These are phyloP conservation scores for Creontiades dilutus DNA, from an alignment of 2,888 invertebrate species.

Conservation along the genomic window DNA sequence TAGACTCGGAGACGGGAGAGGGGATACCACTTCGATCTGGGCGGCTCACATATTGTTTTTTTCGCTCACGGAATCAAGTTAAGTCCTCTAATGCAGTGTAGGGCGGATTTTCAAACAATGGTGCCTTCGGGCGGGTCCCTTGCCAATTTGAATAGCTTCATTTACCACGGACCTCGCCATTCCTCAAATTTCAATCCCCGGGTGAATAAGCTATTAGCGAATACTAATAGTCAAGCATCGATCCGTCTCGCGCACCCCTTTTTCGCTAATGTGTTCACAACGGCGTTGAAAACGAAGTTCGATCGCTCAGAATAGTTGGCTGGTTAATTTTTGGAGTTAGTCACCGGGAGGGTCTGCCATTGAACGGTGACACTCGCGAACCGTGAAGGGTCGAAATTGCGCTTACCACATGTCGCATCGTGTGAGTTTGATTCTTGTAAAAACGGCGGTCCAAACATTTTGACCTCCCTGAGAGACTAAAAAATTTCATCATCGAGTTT, in stretches of 20 bases:
- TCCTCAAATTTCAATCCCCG: constrained; percentile 63
- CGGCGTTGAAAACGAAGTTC: constrained; percentile 17
- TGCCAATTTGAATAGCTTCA: constrained; percentile 62
- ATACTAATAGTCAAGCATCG: constrained; percentile 9
- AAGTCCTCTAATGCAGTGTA: constrained; percentile 67
- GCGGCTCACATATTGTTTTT: constrained; percentile 61
- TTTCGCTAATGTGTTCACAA: constrained; percentile 32
- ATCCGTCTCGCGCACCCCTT: neutral
- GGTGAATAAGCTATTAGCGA: constrained; percentile 45
- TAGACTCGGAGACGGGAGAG: neutral
- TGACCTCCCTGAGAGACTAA: too few relatives aligned
- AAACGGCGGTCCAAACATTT: too few relatives aligned
- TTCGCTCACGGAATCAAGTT: constrained; percentile 52
- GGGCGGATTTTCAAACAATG: constrained; percentile 58
- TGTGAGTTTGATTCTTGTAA: too few relatives aligned
- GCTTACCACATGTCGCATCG: too few relatives aligned
- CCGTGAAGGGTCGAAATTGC: too few relatives aligned
- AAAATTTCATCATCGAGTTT: too few relatives aligned
- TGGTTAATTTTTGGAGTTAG: constrained; percentile 18
- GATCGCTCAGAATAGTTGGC: constrained; percentile 24
- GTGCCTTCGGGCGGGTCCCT: constrained; percentile 55
- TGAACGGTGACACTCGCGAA: too few relatives aligned
- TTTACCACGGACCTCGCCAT: constrained; percentile 52
- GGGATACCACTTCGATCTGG: constrained; percentile 32
- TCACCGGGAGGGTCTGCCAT: neutral